phyloP scores from a whole-genome alignment of 2,113 vertebrate species.

The Calidris pygmaea region DNA sequence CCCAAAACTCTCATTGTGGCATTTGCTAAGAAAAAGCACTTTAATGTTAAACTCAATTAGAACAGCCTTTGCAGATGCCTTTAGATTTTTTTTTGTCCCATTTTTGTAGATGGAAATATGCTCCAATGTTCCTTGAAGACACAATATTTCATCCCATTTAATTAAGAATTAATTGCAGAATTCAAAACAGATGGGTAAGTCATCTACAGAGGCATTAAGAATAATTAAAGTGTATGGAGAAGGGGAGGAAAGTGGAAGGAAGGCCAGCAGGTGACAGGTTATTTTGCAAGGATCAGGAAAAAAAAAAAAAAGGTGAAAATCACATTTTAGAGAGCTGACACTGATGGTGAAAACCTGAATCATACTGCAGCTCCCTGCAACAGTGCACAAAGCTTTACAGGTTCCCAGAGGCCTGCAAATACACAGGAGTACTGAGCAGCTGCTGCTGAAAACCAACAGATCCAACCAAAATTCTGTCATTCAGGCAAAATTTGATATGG shows the following conservation, averaged over 20 bases:
- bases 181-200: conserved; percentile 42
- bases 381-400: background rate
- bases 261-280: background rate
- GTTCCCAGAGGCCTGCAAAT: background rate
- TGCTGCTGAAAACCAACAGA: conserved; percentile 1
- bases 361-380: background rate
- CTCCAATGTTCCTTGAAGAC: background rate
- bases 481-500: background rate
- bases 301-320: background rate
- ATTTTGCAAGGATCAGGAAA: background rate
- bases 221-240: background rate
- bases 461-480: background rate
- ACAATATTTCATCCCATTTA: conserved; percentile 8
- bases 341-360: background rate
- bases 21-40: background rate
- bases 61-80: background rate
- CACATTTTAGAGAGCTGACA: background rate
- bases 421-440: background rate
- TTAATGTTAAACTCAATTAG: background rate
- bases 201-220: conserved; percentile 14
- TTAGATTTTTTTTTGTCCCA: background rate
- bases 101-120: conserved; percentile 2
- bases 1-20: background rate
- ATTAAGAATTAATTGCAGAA: conserved; percentile 50
- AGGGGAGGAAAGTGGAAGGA: background rate